phyloP scores from a whole-genome alignment of 2,888 invertebrate genomes.

The Drosophila meridionalis region DNA sequence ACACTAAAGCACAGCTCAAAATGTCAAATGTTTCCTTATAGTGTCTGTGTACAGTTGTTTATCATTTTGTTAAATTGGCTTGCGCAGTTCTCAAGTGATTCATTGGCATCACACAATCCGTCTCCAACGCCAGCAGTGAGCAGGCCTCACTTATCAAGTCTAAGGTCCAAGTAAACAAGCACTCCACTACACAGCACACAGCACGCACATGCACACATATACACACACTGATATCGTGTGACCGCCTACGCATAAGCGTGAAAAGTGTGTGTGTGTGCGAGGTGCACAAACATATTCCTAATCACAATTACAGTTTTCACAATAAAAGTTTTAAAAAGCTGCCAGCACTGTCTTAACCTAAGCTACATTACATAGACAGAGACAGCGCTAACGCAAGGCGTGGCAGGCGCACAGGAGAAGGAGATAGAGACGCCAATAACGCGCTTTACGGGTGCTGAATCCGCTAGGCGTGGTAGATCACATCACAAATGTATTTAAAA shows the following conservation, averaged over 20 bases:
- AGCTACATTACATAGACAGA: constrained; percentile 8
- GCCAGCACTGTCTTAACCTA: constrained; percentile 29
- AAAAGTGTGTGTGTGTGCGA: constrained; percentile 23
- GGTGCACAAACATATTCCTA: constrained; percentile 39
- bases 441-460: constrained; percentile 30
- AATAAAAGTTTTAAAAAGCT: constrained; percentile 34
- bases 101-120: constrained; percentile 50
- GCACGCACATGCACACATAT: background rate
- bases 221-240: constrained; percentile 4
- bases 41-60: constrained; percentile 6
- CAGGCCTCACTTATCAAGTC: constrained; percentile 54
- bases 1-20: constrained; percentile 1
- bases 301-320: constrained; percentile 46
- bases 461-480: too few species aligned
- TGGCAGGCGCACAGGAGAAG: constrained; percentile 15
- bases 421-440: constrained; percentile 26
- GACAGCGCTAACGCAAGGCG: constrained; percentile 15
- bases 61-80: constrained; percentile 19
- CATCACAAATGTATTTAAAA: too few species aligned
- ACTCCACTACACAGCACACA: constrained; percentile 19
- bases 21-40: background rate
- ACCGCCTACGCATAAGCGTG: constrained; percentile 45
- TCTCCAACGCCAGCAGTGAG: constrained; percentile 13
- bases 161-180: constrained; percentile 60
- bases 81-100: constrained; percentile 49